Base-by-base conservation (phyloP, 2,797 vertebrate species). In the Miichthys miiuy region DNA sequence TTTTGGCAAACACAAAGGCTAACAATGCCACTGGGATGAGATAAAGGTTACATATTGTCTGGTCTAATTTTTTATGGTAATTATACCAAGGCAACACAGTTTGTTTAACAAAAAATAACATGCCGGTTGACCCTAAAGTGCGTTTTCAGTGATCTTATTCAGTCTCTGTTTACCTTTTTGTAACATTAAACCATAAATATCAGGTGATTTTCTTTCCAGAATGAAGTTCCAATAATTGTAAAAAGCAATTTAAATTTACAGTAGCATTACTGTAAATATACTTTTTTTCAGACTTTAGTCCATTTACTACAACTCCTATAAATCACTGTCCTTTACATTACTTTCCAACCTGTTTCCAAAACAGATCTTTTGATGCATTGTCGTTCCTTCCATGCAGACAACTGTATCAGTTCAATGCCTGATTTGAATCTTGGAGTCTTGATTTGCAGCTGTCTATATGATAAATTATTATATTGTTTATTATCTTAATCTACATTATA, bases 1-100 rank as follows among this genome's bases (percentile, higher is more conserved):
- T 71, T 80, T 77, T 71, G 67, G 71, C 56, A 60, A 76, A 60
- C 77, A 68, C 46, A 2, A 56, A 47, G 42, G 51, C 18, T 50
- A 66, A 72, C 68, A 82, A 79, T 60, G 44, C 75, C 58, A 30
- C 23, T 51, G 48, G 48, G 27, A 60, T 0, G 63, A 72, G 71
- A 75, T 76, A 69, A 75, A 51, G 48, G 11, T 30, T 14, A 8
- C 12, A 5, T 57, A 58, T 62, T 70, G 50, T 70, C 50, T 42
- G 16, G 52, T 72, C n/a, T 65, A 27, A 65, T 65, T 20, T 20
- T 51, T 42, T 3, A 65, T 60, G 48, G 58, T 34, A 61, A 64
- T 76, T 60, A 60, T 14, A 75, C 34, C 11, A 16, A 72, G 18
- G 7, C 62, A 64, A 46, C 52, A 75, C 11, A 54, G 34, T 61